Base-by-base conservation (phyloP, 2,113 vertebrate genomes). In the Hippocampus abdominalis region DNA sequence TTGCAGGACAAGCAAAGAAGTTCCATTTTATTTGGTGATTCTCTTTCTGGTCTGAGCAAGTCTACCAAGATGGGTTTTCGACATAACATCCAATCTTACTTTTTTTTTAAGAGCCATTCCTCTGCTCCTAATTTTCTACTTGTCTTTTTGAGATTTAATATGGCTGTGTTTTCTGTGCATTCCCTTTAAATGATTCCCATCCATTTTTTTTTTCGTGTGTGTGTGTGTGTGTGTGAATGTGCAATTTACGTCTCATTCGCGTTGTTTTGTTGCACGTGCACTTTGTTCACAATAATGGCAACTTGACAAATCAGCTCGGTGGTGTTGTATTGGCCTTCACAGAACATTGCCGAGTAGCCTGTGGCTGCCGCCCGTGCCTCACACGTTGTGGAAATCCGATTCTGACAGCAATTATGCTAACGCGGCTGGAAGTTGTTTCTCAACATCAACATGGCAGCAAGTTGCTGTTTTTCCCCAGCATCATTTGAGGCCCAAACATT, bases 361-460 rank as follows among this genome's bases (percentile, higher is more conserved):
- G 79, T 82, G 79, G 87, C 82, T 74, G 53, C 70, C 53, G 74
- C 72, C 82, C 72, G 57, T 71, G 81, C 77, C 85, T 89, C 84
- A 86, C 73, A 82, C 78, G 73, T 18, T 83, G 84, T 81, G 78
- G 73, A 79, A 81, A 82, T 88, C 72, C 4, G 66, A 86, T 77
- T 81, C 85, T 89, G 86, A 88, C 86, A 89, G 84, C 87, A 90
- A 88, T 88, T 90, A 89, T 88, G 86, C 84, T 86, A 82, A 89
- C 85, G 78, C 21, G 36, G 73, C 69, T 64, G 83, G 72, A 81
- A 85, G 76, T 81, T 86, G 81, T 83, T 84, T 79, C 81, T 81
- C 64, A 85, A 89, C 63, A 18, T 80, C 51, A 69, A 85, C 79
- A 79, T 67, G 82, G 80, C 84, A 76, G 76, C 74, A 73, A 59